Base-by-base conservation (phyloP, 2,113 vertebrate genomes). In the Prochilodus magdalenae region DNA sequence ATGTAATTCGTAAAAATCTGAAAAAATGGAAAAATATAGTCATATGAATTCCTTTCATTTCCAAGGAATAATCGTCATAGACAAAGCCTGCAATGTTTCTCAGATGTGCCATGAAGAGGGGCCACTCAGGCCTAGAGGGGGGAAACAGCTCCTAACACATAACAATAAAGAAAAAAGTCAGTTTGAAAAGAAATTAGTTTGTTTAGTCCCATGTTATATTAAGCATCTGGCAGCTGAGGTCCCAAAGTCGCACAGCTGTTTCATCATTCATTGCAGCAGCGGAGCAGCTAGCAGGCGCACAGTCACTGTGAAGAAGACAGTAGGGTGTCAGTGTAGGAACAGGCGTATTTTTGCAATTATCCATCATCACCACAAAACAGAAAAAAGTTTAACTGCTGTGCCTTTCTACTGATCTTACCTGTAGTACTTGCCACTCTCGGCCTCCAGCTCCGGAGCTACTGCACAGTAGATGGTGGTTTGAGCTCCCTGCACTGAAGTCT, bases 391-490 rank as follows among this genome's bases (percentile, higher is more conserved):
- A 6, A 7, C 15, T 5, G 20, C 5, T 70, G 22, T 29, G 29
- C 7, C 49, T 24, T 14, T n/a, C 3, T 20, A 27, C 44, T 30
- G 26, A 49, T 11, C 4, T 69, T 87, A 93, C 94, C 93, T 95
- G 91, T 95, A 95, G 84, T 94, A 94, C 79, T 85, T 84, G 0
- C 93, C 94, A 1, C 86, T 94, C 84, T 93, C 86, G 0, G 83
- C 91, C 63, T 85, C 89, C 76, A 95, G 88, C 1, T 92, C 85
- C 0, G 93, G 91, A 0, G 92, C 92, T 79, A 95, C 93, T 0
- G 93, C 91, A 7, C 94, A 95, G 91, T 94, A 94, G 73, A 95
- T 94, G 59, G 86, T 87, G 0, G 94, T 95, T 88, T 94, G 94
- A 12, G 94, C 94, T 49, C 94, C 94, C 78, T 95, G 90, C 18